Evolutionary conservation across 2,797 vertebrate species (phyloP).

Genomic region (Lepilemur ruficaudatus): DNA sequence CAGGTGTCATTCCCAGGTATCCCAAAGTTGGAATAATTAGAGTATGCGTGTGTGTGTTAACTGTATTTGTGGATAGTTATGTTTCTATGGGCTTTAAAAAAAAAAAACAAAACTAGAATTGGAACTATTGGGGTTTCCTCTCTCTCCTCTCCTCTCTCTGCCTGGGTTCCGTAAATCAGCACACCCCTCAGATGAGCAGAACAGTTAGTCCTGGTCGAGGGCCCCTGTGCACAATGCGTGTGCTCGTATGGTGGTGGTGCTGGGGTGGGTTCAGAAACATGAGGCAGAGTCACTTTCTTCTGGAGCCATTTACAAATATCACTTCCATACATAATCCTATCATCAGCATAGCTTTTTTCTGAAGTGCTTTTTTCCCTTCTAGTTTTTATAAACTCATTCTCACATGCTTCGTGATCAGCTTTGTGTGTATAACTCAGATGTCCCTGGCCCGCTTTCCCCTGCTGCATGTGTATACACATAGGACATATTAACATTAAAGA

Average conservation of each 20-base stretch:
- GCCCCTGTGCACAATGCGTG: fast-evolving
- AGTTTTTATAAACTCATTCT: not conserved
- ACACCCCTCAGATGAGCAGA: not conserved
- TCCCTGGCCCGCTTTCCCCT: too few relatives aligned
- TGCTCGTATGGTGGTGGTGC: fast-evolving
- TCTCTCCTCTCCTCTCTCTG: not conserved
- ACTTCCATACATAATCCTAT: fast-evolving
- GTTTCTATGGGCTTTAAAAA: not conserved
- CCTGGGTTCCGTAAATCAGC: not conserved
- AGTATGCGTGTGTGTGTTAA: fast-evolving
- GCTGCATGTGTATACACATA: too few relatives aligned
- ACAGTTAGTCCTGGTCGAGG: fast-evolving
- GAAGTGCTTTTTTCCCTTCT: not conserved
- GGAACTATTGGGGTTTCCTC: not conserved
- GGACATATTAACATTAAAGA: not conserved
- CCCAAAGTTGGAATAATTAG: not conserved
- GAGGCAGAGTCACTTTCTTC: not conserved
- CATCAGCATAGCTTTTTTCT: not conserved
- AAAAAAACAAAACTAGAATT: not conserved
- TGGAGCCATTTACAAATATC: not conserved
- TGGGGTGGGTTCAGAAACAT: not conserved
- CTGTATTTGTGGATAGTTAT: not conserved
- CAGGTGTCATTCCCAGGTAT: not conserved
- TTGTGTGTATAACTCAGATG: not conserved
- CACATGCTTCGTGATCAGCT: fast-evolving